phyloP scores from a whole-genome alignment of 2,797 vertebrate genomes.

The Macrochelys suwanniensis region DNA sequence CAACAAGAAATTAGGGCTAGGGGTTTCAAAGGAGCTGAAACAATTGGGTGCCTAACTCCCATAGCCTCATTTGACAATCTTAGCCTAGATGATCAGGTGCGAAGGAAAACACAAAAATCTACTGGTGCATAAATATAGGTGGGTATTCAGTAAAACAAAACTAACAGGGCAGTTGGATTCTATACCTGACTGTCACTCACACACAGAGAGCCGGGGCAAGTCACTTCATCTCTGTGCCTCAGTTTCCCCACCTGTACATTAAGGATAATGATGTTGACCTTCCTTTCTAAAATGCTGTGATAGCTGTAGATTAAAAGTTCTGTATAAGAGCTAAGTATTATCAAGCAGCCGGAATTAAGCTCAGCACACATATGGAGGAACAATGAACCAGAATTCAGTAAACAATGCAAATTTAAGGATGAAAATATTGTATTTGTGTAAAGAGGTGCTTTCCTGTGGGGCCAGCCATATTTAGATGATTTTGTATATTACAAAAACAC shows the following conservation, averaged over 20 bases:
- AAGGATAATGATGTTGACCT: background rate
- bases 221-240: background rate
- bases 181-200: background rate
- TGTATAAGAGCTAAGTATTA: background rate
- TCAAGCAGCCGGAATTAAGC: background rate
- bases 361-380: background rate
- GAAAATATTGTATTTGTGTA: background rate
- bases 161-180: background rate
- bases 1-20: background rate
- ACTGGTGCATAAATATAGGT: conserved; percentile 4
- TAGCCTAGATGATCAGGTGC: conserved; percentile 40
- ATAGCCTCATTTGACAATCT: conserved; percentile 47
- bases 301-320: background rate
- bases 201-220: rapidly evolving
- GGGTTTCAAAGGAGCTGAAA: background rate
- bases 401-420: background rate
- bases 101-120: conserved; percentile 13
- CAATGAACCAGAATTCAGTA: conserved; percentile 4
- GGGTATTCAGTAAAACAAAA: background rate
- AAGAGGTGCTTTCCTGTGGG: background rate
- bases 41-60: conserved; percentile 57
- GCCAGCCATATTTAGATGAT: conserved; percentile 22
- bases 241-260: background rate
- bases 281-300: background rate
- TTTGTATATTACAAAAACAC: background rate